A percentile compares a stretch with the other conserved stretches of the same genome.
These are phyloP conservation scores for Thaumatotibia leucotreta DNA, from an alignment of 1,140 invertebrate species.

Conservation along the genomic window DNA sequence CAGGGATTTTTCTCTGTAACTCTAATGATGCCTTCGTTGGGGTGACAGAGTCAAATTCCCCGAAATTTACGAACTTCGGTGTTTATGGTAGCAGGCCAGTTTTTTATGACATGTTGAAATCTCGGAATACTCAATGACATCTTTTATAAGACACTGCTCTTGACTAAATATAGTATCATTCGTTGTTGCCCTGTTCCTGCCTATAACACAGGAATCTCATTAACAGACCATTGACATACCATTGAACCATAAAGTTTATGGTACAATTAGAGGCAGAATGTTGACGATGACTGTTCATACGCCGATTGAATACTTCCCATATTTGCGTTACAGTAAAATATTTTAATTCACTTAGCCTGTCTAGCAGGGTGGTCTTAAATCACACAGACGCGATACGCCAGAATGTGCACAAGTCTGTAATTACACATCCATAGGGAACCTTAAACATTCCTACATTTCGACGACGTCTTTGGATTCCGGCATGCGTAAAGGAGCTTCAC, in stretches of 20 bases:
- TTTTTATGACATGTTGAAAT: too few relatives aligned
- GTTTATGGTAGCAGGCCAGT: too few relatives aligned
- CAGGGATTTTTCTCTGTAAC: too few relatives aligned
- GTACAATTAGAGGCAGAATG: background rate
- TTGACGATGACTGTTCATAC: background rate
- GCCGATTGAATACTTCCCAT: background rate
- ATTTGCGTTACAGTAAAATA: background rate
- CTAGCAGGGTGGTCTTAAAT: background rate
- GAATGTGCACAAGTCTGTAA: constrained; percentile 4
- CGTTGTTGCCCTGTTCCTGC: too few relatives aligned
- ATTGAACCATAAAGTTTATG: too few relatives aligned
- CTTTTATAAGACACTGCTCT: too few relatives aligned
- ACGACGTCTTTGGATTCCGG: background rate
- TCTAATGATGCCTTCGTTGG: too few relatives aligned
- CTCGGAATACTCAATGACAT: too few relatives aligned
- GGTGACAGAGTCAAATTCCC: too few relatives aligned
- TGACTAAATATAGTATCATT: too few relatives aligned
- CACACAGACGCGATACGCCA: background rate
- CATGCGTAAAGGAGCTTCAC: background rate
- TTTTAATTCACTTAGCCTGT: background rate
- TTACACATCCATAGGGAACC: background rate
- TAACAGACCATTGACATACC: background rate
- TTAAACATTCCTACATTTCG: background rate
- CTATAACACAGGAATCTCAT: background rate
- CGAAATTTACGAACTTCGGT: too few relatives aligned